phyloP scores from a whole-genome alignment of 2,113 vertebrate genomes.

The Pteruthius melanotis region DNA sequence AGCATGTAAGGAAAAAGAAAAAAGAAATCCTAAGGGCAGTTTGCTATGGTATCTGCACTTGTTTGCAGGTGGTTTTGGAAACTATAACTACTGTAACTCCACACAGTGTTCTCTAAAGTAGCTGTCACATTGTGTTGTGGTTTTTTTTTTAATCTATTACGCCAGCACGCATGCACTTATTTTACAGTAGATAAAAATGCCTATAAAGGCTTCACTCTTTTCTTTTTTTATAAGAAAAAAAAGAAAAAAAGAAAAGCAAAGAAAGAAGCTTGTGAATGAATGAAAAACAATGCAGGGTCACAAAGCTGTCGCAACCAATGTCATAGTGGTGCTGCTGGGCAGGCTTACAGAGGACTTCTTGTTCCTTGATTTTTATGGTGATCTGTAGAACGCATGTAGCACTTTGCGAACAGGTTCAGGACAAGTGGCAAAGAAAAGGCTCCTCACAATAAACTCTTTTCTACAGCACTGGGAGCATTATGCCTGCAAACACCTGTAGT shows the following conservation, averaged over 20 bases:
- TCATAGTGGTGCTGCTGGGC: constrained; percentile 76
- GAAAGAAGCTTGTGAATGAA: constrained; percentile 83
- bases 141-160: constrained; percentile 6
- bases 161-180: neutral
- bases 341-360: constrained; percentile 79
- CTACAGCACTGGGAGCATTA: constrained; percentile 66
- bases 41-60: constrained; percentile 64
- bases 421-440: constrained; percentile 80
- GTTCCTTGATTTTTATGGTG: constrained; percentile 86
- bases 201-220: constrained; percentile 65
- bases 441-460: constrained; percentile 74
- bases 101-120: constrained; percentile 48
- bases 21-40: constrained; percentile 50
- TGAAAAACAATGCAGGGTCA: constrained; percentile 83
- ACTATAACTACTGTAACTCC: constrained; percentile 67
- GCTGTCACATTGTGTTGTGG: constrained; percentile 23
- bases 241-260: constrained; percentile 41
- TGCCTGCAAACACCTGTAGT: constrained; percentile 86
- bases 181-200: constrained; percentile 83
- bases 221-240: neutral
- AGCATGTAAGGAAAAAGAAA: neutral
- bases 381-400: constrained; percentile 81
- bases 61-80: constrained; percentile 78
- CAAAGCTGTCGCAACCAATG: constrained; percentile 80
- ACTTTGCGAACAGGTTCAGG: constrained; percentile 81